Conservation (phyloP, 2,888 invertebrate genomes). For the Dicyrtomina minuta region DNA sequence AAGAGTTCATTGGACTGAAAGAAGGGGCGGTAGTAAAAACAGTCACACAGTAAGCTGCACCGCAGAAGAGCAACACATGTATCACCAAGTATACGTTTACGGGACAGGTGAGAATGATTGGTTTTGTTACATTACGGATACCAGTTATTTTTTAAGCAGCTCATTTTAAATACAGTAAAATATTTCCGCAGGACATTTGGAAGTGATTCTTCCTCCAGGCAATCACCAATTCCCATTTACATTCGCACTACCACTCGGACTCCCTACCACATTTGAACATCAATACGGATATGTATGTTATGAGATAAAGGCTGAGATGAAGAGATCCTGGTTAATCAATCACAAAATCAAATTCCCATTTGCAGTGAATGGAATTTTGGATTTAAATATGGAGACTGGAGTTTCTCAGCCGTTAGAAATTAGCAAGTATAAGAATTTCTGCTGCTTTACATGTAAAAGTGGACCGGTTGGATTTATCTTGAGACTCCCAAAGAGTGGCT, state of each 20-base stretch:
- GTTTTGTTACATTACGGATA: no score
- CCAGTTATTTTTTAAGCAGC: no score
- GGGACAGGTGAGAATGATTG: no score
- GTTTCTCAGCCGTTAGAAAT: not conserved
- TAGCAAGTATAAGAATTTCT: not conserved
- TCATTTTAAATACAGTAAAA: no score
- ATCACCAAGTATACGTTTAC: no score
- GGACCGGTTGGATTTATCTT: slow-evolving; percentile 8
- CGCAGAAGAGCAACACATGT: no score
- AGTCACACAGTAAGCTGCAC: slow-evolving; percentile 54
- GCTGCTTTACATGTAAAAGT: slow-evolving; percentile 7
- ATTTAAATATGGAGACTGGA: slow-evolving; percentile 35
- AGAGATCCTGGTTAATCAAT: slow-evolving; percentile 41
- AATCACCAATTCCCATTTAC: slow-evolving; percentile 34
- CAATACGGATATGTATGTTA: slow-evolving; percentile 34
- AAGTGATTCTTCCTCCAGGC: slow-evolving; percentile 27
- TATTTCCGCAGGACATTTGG: no score
- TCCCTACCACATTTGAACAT: slow-evolving; percentile 40
- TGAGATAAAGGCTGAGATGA: slow-evolving; percentile 34
- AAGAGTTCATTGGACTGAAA: not conserved
- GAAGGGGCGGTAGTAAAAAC: no score
- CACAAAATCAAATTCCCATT: slow-evolving; percentile 34
- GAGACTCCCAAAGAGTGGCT: slow-evolving; percentile 2
- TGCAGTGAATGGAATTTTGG: slow-evolving; percentile 39
- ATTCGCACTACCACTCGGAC: slow-evolving; percentile 32